phyloP scores from a whole-genome alignment of 2,888 invertebrate genomes.

The Adelphocoris suturalis region DNA sequence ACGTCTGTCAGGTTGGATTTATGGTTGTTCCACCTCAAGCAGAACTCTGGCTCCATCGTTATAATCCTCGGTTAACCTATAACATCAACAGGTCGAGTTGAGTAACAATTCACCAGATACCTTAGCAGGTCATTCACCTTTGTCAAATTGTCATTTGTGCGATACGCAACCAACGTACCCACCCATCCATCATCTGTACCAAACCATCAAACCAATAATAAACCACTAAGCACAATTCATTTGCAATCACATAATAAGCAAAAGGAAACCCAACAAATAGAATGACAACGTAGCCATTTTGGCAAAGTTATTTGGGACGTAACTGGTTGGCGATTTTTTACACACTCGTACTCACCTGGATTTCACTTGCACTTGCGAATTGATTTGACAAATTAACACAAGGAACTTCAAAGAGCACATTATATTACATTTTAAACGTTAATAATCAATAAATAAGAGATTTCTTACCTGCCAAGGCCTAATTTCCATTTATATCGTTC shows the following conservation, averaged over 20 bases:
- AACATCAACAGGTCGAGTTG: constrained; percentile 70
- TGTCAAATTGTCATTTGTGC: constrained; percentile 51
- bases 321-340: constrained; percentile 71
- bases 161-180: background rate
- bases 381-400: background rate
- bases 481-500: constrained; percentile 75
- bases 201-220: background rate
- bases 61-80: constrained; percentile 72
- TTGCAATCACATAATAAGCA: constrained; percentile 27
- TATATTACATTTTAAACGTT: constrained; percentile 29
- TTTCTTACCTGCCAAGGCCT: constrained; percentile 75
- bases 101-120: constrained; percentile 66
- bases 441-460: constrained; percentile 51
- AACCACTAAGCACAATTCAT: background rate
- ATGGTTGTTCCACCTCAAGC: constrained; percentile 97
- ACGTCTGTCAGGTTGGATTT: constrained; percentile 94
- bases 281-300: constrained; percentile 75
- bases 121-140: constrained; percentile 74
- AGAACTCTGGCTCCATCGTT: constrained; percentile 86
- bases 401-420: background rate
- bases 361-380: background rate
- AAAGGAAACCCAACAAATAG: constrained; percentile 60
- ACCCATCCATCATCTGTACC: background rate
- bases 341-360: constrained; percentile 9
- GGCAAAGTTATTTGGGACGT: constrained; percentile 74